These are phyloP conservation scores for Castor canadensis DNA, from an alignment of 2,113 vertebrate genomes.

Conservation along the genomic window DNA sequence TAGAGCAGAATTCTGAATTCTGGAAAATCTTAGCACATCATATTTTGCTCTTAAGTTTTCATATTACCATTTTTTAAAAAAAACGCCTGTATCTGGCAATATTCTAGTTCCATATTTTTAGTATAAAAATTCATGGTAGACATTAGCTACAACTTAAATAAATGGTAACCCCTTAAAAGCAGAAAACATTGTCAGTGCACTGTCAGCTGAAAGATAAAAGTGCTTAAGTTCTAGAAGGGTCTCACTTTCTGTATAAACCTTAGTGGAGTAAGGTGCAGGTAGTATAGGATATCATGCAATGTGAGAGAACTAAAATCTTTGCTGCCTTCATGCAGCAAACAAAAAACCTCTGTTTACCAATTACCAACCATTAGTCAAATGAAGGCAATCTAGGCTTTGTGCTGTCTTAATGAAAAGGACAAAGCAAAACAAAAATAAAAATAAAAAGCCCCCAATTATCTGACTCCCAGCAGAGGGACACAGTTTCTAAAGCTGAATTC, in stretches of 20 bases:
- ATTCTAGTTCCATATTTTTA: constrained; percentile 63
- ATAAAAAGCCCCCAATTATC: neutral
- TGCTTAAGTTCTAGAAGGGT: constrained; percentile 60
- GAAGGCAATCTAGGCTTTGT: constrained; percentile 16
- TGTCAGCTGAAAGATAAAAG: constrained; percentile 74
- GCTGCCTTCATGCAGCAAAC: constrained; percentile 73
- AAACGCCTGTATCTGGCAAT: neutral
- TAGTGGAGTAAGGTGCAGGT: constrained; percentile 69
- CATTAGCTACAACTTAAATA: constrained; percentile 61
- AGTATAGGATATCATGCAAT: constrained; percentile 50
- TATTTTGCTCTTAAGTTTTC: constrained; percentile 60
- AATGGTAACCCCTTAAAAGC: constrained; percentile 43
- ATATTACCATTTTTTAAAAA: neutral
- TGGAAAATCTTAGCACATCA: constrained; percentile 34
- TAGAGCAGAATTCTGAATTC: constrained; percentile 45
- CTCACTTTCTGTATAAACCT: constrained; percentile 75
- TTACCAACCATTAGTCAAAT: constrained; percentile 67
- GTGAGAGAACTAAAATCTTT: constrained; percentile 68
- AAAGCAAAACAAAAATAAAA: neutral
- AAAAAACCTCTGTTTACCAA: constrained; percentile 66
- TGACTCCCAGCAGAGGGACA: constrained; percentile 33
- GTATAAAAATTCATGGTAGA: constrained; percentile 67
- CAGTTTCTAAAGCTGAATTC: constrained; percentile 51
- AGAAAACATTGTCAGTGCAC: constrained; percentile 63
- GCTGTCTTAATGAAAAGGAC: constrained; percentile 51